Base-by-base conservation (phyloP, 1,140 invertebrate genomes). In the Solenopsis invicta region DNA sequence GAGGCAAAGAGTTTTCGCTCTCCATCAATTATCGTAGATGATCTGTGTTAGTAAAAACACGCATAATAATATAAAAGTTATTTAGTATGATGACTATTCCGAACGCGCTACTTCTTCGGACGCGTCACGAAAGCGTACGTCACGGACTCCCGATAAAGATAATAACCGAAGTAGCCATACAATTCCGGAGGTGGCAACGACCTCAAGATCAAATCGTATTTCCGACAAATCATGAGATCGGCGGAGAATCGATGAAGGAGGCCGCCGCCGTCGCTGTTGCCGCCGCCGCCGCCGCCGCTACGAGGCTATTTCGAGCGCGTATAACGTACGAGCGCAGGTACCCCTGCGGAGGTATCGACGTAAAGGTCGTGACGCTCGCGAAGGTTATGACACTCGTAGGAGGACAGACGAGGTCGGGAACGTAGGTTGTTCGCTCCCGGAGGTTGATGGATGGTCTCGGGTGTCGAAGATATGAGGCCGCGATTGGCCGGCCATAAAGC, bases 361-460 rank as follows among this genome's bases (percentile, higher is more conserved):
- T 90, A 88, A 88, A 90, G 88, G 76, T 90, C 89, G 86, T 78
- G 80, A 69, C 45, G 88, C 61, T 87, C 66, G 21, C 86, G 88
- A 74, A 88, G 90, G 90, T 91, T 91, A 90, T 80, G 89, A 91
- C 89, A 90, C 82, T 91, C 89, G 90, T 91, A 91, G 89, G 90
- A 86, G 89, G 89, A 90, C 77, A 61, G 81, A 86, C 89, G 89
- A 88, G 87, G 76, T 84, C 87, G 87, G 72, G 72, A 90, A 86
- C 82, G 85, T 87, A 91, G 89, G 89, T 86, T 82, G 76, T 84
- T 91, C 82, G 87, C 81, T 90, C 80, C 76, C 85, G 85, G 75
- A 77, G 88, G 67, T 91, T 91, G 90, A 91, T 91, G 90, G 90
- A 91, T 91, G 85, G 50, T 87, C 81, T 84, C 69, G 52, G 80